These are phyloP conservation scores for Solea senegalensis DNA, from an alignment of 2,113 vertebrate genomes.

Conservation along the genomic window DNA sequence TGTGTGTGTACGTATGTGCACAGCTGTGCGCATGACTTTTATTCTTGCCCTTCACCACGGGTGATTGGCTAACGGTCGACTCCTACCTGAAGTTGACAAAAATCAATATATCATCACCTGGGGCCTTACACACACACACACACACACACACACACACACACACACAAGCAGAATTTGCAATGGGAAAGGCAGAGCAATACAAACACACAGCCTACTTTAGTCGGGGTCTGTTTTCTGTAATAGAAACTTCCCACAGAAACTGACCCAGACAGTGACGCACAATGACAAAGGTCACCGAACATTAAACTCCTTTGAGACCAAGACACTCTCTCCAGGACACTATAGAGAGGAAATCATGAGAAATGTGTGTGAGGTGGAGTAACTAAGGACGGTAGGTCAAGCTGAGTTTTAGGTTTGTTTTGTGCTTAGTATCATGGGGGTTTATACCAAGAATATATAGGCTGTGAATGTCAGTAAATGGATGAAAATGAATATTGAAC, in stretches of 20 bases:
- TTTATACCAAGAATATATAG: slow-evolving; percentile 19
- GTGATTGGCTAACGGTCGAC: slow-evolving; percentile 77
- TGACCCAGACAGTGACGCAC: slow-evolving; percentile 45
- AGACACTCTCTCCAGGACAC: slow-evolving; percentile 17
- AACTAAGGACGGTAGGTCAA: slow-evolving; percentile 6
- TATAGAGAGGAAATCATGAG: slow-evolving; percentile 29
- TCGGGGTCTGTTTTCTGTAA: slow-evolving; percentile 70
- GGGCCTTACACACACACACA: slow-evolving; percentile 30
- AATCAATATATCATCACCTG: slow-evolving; percentile 80
- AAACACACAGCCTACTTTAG: slow-evolving; percentile 65
- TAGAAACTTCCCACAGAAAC: slow-evolving; percentile 66
- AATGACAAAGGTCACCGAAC: slow-evolving; percentile 64
- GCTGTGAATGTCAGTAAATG: slow-evolving; percentile 53
- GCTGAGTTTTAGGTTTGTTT: slow-evolving; percentile 37
- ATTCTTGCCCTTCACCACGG: slow-evolving; percentile 73
- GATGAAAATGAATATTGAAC: slow-evolving; percentile 55
- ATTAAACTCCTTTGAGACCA: slow-evolving; percentile 55
- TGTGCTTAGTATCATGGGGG: not conserved
- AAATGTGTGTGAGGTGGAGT: not conserved
- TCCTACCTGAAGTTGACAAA: slow-evolving; percentile 78
- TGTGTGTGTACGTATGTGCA: slow-evolving; percentile 13
- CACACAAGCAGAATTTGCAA: slow-evolving; percentile 30
- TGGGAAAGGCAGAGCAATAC: slow-evolving; percentile 56
- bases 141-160: slow-evolving; percentile 21
- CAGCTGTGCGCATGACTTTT: slow-evolving; percentile 43